A percentile compares a stretch with the other conserved stretches of the same genome.
These are phyloP conservation scores for Lepus townsendii DNA, from an alignment of 2,797 vertebrate genomes.

Conservation along the genomic window DNA sequence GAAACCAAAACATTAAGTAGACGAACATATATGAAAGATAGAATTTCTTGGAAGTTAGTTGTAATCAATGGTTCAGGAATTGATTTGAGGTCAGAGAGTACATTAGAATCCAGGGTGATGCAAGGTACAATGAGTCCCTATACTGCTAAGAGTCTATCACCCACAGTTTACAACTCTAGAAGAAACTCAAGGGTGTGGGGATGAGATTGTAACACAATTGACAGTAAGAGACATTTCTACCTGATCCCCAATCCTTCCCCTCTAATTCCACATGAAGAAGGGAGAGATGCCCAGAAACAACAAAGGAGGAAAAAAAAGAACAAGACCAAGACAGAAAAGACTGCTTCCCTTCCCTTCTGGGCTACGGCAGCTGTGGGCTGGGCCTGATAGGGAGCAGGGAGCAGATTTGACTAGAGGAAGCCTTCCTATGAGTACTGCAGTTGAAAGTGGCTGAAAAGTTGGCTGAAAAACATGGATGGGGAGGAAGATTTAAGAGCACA, in stretches of 20 bases:
- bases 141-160: neutral
- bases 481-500: neutral
- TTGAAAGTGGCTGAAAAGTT: neutral
- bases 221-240: neutral
- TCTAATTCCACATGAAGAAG: neutral
- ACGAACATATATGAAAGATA: neutral
- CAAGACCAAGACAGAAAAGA: neutral
- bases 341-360: neutral
- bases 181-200: neutral
- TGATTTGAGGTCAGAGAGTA: neutral
- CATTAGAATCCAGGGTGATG: neutral
- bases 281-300: neutral
- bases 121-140: neutral
- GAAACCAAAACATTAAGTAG: neutral
- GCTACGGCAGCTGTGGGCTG: neutral
- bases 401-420: neutral
- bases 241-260: neutral
- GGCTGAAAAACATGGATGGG: neutral
- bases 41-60: neutral
- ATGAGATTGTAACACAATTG: constrained; percentile 22
- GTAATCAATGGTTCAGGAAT: neutral
- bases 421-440: neutral
- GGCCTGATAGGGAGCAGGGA: neutral
- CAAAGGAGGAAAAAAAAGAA: neutral
- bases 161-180: neutral